Conservation (phyloP, 2,797 vertebrate genomes). For the Gambusia yucatana region DNA sequence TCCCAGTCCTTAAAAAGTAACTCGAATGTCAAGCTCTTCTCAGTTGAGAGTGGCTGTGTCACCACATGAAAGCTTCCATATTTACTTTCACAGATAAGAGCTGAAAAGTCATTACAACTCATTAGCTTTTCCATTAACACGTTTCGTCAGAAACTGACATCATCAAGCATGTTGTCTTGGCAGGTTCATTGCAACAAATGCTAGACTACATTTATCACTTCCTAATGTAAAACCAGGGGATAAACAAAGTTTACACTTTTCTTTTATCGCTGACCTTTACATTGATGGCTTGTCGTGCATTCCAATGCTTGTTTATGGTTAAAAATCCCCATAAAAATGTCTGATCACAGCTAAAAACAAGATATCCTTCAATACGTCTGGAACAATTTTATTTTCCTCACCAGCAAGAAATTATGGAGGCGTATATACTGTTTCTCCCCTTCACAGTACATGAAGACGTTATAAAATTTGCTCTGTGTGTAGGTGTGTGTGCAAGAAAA, state of each 20-base stretch:
- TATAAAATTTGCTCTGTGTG: constrained; percentile 34
- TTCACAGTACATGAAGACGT: constrained; percentile 48
- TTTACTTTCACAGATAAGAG: constrained; percentile 85
- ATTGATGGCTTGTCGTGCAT: neutral
- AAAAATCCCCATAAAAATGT: neutral
- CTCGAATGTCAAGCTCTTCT: constrained; percentile 37
- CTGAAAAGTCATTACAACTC: constrained; percentile 85
- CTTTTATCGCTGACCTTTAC: constrained; percentile 1
- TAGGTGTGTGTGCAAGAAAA: constrained; percentile 29
- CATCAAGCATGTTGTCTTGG: constrained; percentile 63
- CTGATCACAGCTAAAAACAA: neutral
- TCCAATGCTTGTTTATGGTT: neutral
- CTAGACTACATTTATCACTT: constrained; percentile 37
- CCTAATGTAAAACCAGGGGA: constrained; percentile 4
- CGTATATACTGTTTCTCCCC: constrained; percentile 25
- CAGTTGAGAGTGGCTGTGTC: constrained; percentile 65
- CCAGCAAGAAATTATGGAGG: constrained; percentile 33
- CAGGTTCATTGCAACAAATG: constrained; percentile 35
- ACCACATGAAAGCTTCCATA: constrained; percentile 79
- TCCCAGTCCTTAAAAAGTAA: constrained; percentile 33
- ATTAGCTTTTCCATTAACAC: constrained; percentile 85
- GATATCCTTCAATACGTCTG: constrained; percentile 7
- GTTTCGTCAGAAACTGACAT: constrained; percentile 71
- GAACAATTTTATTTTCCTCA: constrained; percentile 31
- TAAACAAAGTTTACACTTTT: constrained; percentile 28